Evolutionary conservation across 2,888 invertebrate genomes (phyloP), one percentile per base, ranked within the genome.

Genomic region (Meghimatium bilineatum): DNA sequence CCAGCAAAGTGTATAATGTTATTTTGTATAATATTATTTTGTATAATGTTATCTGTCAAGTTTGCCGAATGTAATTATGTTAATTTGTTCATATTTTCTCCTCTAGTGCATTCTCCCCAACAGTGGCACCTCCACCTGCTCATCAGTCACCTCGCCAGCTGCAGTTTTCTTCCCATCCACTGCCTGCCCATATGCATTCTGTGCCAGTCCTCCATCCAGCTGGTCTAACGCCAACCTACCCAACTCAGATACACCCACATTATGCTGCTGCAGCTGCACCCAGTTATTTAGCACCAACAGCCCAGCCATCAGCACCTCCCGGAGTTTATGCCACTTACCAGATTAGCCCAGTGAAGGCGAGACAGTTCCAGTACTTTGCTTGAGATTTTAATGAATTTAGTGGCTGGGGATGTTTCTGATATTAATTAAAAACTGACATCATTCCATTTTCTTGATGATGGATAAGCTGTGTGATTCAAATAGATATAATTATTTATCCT

Each of bases 51-150:
- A 44, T 44, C 5, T 12, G 12, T 44, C 44, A 44, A 63, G 60
- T 63, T 63, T 63, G 60, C 14, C 26, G n/a, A 26, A 63, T 63
- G 26, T 63, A n/a, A 10, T 63, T 5, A 63, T n/a, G 5, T n/a
- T 63, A 32, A 2, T 63, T 63, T 44, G 44, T 78, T 67, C 36
- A 1, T 32, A 52, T 56, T 75, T 17, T 44, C 12, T 26, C 60
- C 23, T 44, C 2, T 63, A 84, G 86, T 34, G 91, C 93, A 6
- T 93, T 92, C 85, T 90, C 92, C 78, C 90, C 93, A 72, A 87
- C 90, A 77, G 95, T 95, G 89, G 95, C 97, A 67, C 97, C 97
- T 76, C 97, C 97, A 20, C 96, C 96, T 77, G 97, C 97, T 34
- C 97, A 93, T 88, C 96, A 96, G 89, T 96, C 96, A 91, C 96